phyloP scores from a whole-genome alignment of 2,797 vertebrate genomes.

The Podarcis siculus region DNA sequence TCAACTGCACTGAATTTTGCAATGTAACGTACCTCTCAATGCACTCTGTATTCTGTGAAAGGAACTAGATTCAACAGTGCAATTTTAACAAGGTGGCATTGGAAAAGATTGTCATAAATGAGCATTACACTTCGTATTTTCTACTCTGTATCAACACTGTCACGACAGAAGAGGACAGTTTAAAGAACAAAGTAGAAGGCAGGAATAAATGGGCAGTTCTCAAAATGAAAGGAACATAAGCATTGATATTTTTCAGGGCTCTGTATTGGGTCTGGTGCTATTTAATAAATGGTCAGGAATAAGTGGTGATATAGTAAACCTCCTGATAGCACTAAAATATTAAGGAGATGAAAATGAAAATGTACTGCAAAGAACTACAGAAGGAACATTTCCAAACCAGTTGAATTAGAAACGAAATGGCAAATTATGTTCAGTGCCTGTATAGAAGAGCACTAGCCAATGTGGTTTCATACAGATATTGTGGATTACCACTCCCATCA shows the following conservation, averaged over 20 bases:
- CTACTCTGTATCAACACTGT: background rate
- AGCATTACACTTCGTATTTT: background rate
- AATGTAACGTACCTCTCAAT: background rate
- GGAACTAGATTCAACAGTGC: background rate
- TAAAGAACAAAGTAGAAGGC: background rate
- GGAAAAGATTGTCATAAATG: slow-evolving; percentile 2
- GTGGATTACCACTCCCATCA: too few relatives aligned
- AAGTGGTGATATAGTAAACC: background rate
- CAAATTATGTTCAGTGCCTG: background rate
- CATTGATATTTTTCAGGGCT: background rate
- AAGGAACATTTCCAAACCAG: background rate
- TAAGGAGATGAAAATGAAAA: background rate
- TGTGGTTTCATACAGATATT: too few relatives aligned
- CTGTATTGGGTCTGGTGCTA: background rate
- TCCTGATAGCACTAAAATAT: background rate
- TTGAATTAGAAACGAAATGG: background rate
- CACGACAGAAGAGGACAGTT: background rate
- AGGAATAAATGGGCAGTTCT: background rate
- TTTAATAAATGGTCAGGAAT: background rate
- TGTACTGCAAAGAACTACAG: background rate
- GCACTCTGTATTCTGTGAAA: background rate
- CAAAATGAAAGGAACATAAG: background rate
- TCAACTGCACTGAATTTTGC: background rate
- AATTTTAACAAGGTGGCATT: slow-evolving; percentile 19
- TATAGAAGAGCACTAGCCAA: too few relatives aligned